Evolutionary conservation across 2,888 invertebrate species (phyloP), one percentile per base, ranked within the genome.

Genomic region (Zonitis immaculata): DNA sequence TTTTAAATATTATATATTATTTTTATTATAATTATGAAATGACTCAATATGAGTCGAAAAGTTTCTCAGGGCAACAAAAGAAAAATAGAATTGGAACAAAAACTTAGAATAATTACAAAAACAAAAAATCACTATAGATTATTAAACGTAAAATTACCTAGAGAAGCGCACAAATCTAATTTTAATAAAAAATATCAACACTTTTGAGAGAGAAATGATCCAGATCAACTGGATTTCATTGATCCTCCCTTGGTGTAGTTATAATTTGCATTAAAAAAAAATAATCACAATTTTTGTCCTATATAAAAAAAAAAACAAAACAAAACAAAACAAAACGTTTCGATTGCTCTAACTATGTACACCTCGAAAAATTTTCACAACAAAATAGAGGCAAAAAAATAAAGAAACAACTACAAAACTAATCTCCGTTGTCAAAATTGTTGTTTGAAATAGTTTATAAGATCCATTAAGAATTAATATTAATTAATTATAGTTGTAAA

Each of bases 31-130:
- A 22, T 22, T 5, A 22, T 22, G 9, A 39, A 20, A 20, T 39
- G 49, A 61, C 67, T 68, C 67, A 68, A 68, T 68, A 65, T 68
- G 67, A 68, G 67, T 57, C 60, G 46, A 57, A 50, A 25, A 46
- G 27, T n/a, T 47, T 27, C n/a, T 32, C 32, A 32, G 14, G 14
- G n/a, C n/a, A n/a, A n/a, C n/a, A n/a, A n/a, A n/a, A n/a, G n/a
- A n/a, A n/a, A n/a, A n/a, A n/a, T n/a, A n/a, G n/a, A n/a, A n/a
- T n/a, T n/a, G n/a, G n/a, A n/a, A n/a, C n/a, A 28, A 28, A 28
- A 20, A 39, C 39, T 20, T 39, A 20, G 1, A 5, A 16, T 20
- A 20, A 20, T 39, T 20, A 39, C 39, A 39, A 20, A 39, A n/a
- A n/a, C n/a, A 42, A 51, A 56, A 54, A 56, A 48, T 54, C 57